Conservation (phyloP, 2,888 invertebrate species). For the Erebia ligea region DNA sequence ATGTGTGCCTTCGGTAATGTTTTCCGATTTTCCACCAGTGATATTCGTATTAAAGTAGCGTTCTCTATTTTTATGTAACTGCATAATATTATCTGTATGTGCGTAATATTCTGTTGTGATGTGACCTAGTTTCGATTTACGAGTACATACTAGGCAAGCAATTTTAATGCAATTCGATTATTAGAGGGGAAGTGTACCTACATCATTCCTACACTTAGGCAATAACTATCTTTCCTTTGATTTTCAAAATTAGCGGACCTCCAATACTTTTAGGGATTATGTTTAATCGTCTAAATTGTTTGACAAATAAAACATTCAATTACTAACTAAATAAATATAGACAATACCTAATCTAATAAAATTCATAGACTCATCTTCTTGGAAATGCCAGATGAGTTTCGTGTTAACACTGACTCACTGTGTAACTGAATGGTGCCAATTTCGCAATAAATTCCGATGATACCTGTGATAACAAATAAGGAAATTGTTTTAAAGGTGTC, state of each 20-base stretch:
- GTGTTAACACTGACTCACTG: slow-evolving; percentile 30
- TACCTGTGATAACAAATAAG: slow-evolving; percentile 15
- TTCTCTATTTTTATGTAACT: slow-evolving; percentile 12
- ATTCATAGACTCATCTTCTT: slow-evolving; percentile 9
- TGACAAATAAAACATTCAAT: slow-evolving; percentile 3
- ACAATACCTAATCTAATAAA: slow-evolving; percentile 1
- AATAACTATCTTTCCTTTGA: neutral
- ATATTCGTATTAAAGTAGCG: slow-evolving; percentile 22
- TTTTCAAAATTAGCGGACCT: neutral
- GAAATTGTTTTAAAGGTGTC: neutral
- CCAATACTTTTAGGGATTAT: neutral
- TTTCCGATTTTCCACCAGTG: slow-evolving; percentile 12
- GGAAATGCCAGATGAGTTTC: slow-evolving; percentile 22
- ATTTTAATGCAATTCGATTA: neutral
- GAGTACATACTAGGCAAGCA: neutral
- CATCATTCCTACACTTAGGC: neutral
- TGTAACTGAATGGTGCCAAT: slow-evolving; percentile 23
- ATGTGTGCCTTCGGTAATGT: slow-evolving; percentile 19
- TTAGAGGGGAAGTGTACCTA: neutral
- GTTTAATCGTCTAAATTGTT: neutral
- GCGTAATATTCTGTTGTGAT: slow-evolving; percentile 6
- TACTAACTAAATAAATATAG: slow-evolving; percentile 9
- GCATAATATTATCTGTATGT: neutral
- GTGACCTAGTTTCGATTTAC: slow-evolving; percentile 12
- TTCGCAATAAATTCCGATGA: slow-evolving; percentile 19